Base-by-base conservation (phyloP, 2,888 invertebrate species). In the Volucella inflata region DNA sequence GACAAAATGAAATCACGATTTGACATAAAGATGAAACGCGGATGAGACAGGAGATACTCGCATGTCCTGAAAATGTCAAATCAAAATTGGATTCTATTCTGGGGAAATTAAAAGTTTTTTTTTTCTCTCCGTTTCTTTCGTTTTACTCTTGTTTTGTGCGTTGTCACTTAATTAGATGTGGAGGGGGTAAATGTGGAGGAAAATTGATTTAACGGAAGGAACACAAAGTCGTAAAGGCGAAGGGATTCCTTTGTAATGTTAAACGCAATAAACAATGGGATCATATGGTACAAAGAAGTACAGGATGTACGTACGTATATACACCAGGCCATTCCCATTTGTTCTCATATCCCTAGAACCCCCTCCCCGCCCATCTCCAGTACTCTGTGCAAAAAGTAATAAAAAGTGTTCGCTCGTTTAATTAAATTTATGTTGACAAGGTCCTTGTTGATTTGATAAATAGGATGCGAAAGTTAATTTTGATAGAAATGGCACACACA, bases 41-140 rank as follows among this genome's bases (percentile, higher is more conserved):
- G 6, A 65, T 51, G 64, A 42, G 48, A 71, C 44, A 62, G 59
- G 62, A 79, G 30, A 30, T 30, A 6, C 30, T 30, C 30, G 6
- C 55, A 62, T 57, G 65, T 65, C 42, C 55, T n/a, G 9, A 55
- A 50, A 53, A 71, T 60, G 48, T 42, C 70, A 65, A 83, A 65
- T 62, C 64, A 68, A 74, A 83, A 79, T 83, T 83, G 78, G 55
- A 83, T 78, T 83, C 30, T 67, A 76, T 75, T 80, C 53, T 10
- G 8, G 40, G 62, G 44, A 44, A 72, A 55, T 62, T 68, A 50
- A 46, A 42, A 68, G 40, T 76, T 67, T 62, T 53, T 75, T 44
- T 71, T 50, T 48, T 55, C 46, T 17, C 46, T 42, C 12, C 14
- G 1, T 12, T 9, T 62, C 38, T 48, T 10, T 42, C 30, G 50